Conservation (phyloP, 1,140 invertebrate species). For the Rhizoglyphus robini region DNA sequence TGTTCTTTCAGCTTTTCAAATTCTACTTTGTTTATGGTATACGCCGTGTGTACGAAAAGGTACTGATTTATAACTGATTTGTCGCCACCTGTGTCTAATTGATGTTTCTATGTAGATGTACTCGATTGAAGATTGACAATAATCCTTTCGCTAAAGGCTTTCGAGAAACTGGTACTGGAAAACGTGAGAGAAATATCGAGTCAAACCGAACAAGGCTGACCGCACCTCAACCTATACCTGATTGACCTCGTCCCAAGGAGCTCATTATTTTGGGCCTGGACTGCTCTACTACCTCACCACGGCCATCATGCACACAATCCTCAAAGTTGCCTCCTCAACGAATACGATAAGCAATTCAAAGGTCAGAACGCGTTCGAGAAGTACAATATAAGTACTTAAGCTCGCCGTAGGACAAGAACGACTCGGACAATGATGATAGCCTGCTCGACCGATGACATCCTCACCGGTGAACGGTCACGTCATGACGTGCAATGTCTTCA, state of each 20-base stretch:
- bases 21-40: slow-evolving; percentile 96
- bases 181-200: slow-evolving; percentile 89
- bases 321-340: neutral
- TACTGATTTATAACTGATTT: slow-evolving; percentile 40
- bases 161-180: slow-evolving; percentile 83
- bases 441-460: slow-evolving; percentile 9
- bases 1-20: no score
- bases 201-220: neutral
- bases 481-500: no score
- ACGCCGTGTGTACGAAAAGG: slow-evolving; percentile 90
- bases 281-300: neutral
- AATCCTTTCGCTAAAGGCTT: slow-evolving; percentile 99
- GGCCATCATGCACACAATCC: neutral
- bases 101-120: slow-evolving; percentile 56
- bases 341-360: neutral
- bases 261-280: slow-evolving; percentile 2
- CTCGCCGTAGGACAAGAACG: neutral
- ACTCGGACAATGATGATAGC: slow-evolving; percentile 20
- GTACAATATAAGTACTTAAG: neutral
- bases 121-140: slow-evolving; percentile 95
- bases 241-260: neutral
- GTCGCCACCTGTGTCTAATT: neutral
- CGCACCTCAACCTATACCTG: neutral
- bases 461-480: neutral
- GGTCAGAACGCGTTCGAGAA: neutral